These are phyloP conservation scores for Rhinatrema bivittatum DNA, from an alignment of 2,797 vertebrate genomes.

Conservation along the genomic window DNA sequence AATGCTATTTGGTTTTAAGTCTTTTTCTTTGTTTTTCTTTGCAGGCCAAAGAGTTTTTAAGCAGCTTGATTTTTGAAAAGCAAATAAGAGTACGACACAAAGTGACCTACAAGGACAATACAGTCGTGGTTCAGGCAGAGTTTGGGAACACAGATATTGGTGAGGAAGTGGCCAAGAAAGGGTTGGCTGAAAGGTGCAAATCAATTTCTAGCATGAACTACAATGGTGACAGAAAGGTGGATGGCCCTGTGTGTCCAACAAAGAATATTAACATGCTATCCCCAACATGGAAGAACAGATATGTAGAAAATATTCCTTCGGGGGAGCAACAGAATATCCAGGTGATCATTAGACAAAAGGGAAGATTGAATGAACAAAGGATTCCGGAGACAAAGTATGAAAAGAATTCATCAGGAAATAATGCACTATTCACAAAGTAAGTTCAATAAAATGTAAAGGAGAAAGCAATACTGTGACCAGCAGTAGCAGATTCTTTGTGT, in stretches of 20 bases:
- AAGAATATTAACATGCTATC: slow-evolving; percentile 26
- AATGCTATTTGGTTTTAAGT: not conserved
- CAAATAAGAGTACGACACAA: slow-evolving; percentile 55
- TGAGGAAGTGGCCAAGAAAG: slow-evolving; percentile 62
- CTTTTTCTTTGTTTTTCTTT: slow-evolving; percentile 6
- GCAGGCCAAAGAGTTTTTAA: slow-evolving; percentile 64
- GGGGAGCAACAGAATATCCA: slow-evolving; percentile 1
- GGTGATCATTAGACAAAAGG: slow-evolving; percentile 17
- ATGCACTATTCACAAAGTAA: slow-evolving; percentile 34
- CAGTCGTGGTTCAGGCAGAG: slow-evolving; percentile 52
- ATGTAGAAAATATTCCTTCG: slow-evolving; percentile 3
- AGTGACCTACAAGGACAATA: slow-evolving; percentile 54
- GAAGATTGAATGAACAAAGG: slow-evolving; percentile 15
- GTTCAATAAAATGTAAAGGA: no score
- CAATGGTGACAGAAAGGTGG: slow-evolving; percentile 11
- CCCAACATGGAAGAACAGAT: slow-evolving; percentile 24
- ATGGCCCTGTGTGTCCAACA: slow-evolving; percentile 12
- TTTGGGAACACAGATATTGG: slow-evolving; percentile 55
- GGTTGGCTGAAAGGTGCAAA: slow-evolving; percentile 50
- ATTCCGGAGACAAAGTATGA: slow-evolving; percentile 29
- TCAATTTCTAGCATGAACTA: slow-evolving; percentile 6
- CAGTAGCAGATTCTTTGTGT: no score
- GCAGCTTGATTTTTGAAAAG: slow-evolving; percentile 61
- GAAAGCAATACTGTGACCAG: no score
- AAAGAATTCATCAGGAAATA: no score